phyloP scores from a whole-genome alignment of 2,797 vertebrate genomes.

The Sebastes cheni region DNA sequence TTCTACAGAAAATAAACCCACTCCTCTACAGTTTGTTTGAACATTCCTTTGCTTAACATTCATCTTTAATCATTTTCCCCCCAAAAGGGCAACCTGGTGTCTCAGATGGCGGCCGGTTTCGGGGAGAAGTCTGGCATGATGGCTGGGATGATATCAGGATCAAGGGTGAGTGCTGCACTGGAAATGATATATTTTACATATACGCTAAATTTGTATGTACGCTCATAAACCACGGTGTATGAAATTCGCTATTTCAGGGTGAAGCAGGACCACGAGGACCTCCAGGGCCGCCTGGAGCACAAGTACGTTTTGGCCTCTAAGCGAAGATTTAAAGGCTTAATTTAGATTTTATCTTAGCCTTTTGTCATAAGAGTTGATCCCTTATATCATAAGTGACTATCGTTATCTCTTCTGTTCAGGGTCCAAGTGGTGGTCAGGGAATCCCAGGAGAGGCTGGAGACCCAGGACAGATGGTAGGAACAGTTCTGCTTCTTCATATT shows the following conservation, averaged over 20 bases:
- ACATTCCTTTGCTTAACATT: neutral
- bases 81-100: conserved; percentile 80
- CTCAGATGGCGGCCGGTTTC: conserved; percentile 91
- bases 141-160: conserved; percentile 85
- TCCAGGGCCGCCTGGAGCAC: conserved; percentile 84
- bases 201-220: neutral
- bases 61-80: neutral
- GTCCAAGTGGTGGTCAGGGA: conserved; percentile 87
- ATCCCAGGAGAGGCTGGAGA: conserved; percentile 91
- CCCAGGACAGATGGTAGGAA: conserved; percentile 73
- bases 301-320: conserved; percentile 76
- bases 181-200: neutral
- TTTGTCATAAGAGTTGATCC: neutral
- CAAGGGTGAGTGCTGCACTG: conserved; percentile 82
- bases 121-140: conserved; percentile 88
- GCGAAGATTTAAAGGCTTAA: neutral
- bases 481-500: neutral
- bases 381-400: neutral
- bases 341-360: neutral
- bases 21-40: neutral
- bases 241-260: conserved; percentile 81
- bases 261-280: conserved; percentile 91
- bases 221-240: neutral
- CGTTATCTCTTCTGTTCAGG: conserved; percentile 73
- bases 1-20: neutral